Evolutionary conservation across 2,888 invertebrate species (phyloP), one percentile per base, ranked within the genome.

Genomic region (Hanleya hanleyi): DNA sequence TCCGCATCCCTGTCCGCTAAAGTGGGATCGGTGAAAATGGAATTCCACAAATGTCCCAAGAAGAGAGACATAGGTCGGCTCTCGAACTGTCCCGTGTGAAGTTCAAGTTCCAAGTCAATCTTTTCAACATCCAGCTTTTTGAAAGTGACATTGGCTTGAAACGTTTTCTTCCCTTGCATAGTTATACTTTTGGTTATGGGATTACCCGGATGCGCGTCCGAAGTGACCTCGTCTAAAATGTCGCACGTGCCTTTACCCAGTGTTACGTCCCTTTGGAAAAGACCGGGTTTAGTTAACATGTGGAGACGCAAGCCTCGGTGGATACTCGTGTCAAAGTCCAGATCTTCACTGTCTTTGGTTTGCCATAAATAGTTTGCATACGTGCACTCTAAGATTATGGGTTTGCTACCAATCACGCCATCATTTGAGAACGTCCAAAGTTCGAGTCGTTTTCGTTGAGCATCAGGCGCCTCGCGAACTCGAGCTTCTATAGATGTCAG

Each of bases 1-100:
- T 7, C 18, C 26, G 37, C 33, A 18, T 64, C 37, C 32, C 64
- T 18, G 15, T 64, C 37, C 4, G 36, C 85, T 5, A 85, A 86
- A 1, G 89, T 87, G 62, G 87, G 84, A 70, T 88, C 88, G 12
- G 18, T 57, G 57, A 57, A 57, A 29, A 57, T 57, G 12, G 57
- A 57, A 57, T 57, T 57, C 22, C 22, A 57, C 32, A 57, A 29
- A 26, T 57, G 57, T 22, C 57, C 57, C 15, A 57, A 26, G 29
- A 29, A 32, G 32, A 57, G 57, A 15, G 57, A 57, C 57, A 57
- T 57, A 22, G 57, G 57, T 32, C 57, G 22, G 12, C 29, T 32
- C 9, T 57, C 57, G 32, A 57, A 57, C 57, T 57, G 22, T 18
- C 32, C 32, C 18, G 32, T 32, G 26, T 57, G 57, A 22, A 57